A percentile compares a stretch with the other conserved stretches of the same genome.
These are phyloP conservation scores for Opisthocomus hoazin DNA, from an alignment of 2,113 vertebrate species.

Conservation along the genomic window DNA sequence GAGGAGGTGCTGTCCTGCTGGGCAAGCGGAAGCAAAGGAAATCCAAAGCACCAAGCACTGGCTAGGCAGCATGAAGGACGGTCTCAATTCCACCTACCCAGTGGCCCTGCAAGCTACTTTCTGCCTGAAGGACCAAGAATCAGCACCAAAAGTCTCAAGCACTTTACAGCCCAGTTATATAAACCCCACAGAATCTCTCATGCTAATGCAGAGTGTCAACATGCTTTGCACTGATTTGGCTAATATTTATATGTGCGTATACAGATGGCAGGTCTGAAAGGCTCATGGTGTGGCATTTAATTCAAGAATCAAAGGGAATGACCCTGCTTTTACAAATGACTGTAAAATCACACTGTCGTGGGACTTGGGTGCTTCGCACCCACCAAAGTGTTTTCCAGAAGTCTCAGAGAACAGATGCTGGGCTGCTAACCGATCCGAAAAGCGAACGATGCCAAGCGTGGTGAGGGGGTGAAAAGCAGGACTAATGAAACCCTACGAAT, in stretches of 20 bases:
- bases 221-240: neutral
- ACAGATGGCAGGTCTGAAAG: neutral
- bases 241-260: neutral
- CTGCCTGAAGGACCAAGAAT: neutral
- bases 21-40: neutral
- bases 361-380: neutral
- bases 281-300: neutral
- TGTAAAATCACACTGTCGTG: neutral
- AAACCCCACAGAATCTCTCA: neutral
- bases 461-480: neutral
- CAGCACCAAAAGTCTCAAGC: neutral
- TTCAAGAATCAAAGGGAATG: slow-evolving; percentile 10
- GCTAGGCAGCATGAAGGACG: neutral
- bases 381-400: slow-evolving; percentile 29
- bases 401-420: slow-evolving; percentile 48
- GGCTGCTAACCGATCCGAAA: slow-evolving; percentile 46
- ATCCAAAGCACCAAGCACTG: neutral
- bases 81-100: neutral
- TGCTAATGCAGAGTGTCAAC: neutral
- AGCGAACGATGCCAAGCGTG: neutral
- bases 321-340: neutral
- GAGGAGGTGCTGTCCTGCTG: neutral
- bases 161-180: neutral
- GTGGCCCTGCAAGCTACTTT: neutral
- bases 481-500: slow-evolving; percentile 56